Evolutionary conservation across 2,797 vertebrate species (phyloP).

Genomic region (Gadopsis bispinosus): DNA sequence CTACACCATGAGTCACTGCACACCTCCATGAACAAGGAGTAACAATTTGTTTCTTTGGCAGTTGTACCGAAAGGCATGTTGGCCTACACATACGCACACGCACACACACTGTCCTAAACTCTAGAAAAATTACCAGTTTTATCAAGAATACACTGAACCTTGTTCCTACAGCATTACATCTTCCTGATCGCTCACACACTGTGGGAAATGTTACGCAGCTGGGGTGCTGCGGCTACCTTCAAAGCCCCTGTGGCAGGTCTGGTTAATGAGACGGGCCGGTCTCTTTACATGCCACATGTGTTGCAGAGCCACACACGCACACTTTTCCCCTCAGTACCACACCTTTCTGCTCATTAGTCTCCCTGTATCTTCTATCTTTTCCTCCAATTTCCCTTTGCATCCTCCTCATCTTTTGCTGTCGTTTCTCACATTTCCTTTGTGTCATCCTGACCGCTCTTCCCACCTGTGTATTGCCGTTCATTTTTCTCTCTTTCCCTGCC

Average conservation of each 20-base stretch:
- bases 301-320: slow-evolving; percentile 31
- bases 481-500: slow-evolving; percentile 50
- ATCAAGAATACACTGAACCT: not conserved
- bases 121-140: not conserved
- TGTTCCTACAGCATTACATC: slow-evolving; percentile 5
- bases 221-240: slow-evolving; percentile 38
- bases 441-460: slow-evolving; percentile 24
- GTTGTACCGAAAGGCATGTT: slow-evolving; percentile 8
- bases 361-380: not conserved
- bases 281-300: slow-evolving; percentile 61
- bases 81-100: slow-evolving; percentile 14
- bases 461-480: slow-evolving; percentile 46
- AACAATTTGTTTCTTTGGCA: slow-evolving; percentile 37
- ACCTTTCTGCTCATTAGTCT: slow-evolving; percentile 33
- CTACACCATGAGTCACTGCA: slow-evolving; percentile 57
- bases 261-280: slow-evolving; percentile 54
- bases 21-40: slow-evolving; percentile 39
- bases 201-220: slow-evolving; percentile 21
- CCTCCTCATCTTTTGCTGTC: not conserved
- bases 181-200: slow-evolving; percentile 16
- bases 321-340: slow-evolving; percentile 26
- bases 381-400: slow-evolving; percentile 1
- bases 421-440: slow-evolving; percentile 25
- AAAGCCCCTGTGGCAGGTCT: slow-evolving; percentile 57
- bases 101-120: not conserved